Conservation (phyloP, 2,888 invertebrate species). For the Cerceris ruficornis region DNA sequence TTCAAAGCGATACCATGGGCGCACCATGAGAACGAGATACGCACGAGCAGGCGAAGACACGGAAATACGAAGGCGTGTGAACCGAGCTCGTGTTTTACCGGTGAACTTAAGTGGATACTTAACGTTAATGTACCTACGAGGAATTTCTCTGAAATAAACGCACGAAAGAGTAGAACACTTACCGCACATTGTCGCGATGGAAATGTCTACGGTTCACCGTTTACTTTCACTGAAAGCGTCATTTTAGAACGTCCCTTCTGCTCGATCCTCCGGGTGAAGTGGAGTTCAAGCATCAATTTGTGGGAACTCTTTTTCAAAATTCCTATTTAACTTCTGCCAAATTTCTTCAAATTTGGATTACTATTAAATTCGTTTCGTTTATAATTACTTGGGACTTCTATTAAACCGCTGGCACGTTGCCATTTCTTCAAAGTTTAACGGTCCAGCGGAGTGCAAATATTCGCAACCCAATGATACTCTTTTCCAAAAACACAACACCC, state of each 20-base stretch:
- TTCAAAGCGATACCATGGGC: background rate
- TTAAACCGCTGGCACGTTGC: too few relatives aligned
- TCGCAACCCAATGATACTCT: too few relatives aligned
- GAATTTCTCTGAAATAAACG: slow-evolving; percentile 10
- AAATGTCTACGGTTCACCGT: slow-evolving; percentile 3
- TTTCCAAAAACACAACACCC: too few relatives aligned
- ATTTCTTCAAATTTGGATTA: too few relatives aligned
- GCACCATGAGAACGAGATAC: slow-evolving; percentile 16
- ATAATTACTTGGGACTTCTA: too few relatives aligned
- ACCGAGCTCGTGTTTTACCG: slow-evolving; percentile 31
- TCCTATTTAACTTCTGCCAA: too few relatives aligned
- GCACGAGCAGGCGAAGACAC: slow-evolving; percentile 22
- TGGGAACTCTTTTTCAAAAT: too few relatives aligned
- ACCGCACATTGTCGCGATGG: slow-evolving; percentile 1
- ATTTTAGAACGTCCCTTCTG: slow-evolving; percentile 1
- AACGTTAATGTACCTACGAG: slow-evolving; percentile 20
- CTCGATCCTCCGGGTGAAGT: background rate
- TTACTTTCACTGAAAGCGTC: background rate
- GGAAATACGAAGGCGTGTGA: slow-evolving; percentile 45
- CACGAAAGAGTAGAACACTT: background rate
- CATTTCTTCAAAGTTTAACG: too few relatives aligned
- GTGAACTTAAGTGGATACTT: slow-evolving; percentile 38
- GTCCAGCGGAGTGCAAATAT: too few relatives aligned
- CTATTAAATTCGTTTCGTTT: too few relatives aligned
- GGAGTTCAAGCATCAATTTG: too few relatives aligned